Evolutionary conservation across 2,797 vertebrate genomes (phyloP).

Genomic region (Hemibagrus guttatus): DNA sequence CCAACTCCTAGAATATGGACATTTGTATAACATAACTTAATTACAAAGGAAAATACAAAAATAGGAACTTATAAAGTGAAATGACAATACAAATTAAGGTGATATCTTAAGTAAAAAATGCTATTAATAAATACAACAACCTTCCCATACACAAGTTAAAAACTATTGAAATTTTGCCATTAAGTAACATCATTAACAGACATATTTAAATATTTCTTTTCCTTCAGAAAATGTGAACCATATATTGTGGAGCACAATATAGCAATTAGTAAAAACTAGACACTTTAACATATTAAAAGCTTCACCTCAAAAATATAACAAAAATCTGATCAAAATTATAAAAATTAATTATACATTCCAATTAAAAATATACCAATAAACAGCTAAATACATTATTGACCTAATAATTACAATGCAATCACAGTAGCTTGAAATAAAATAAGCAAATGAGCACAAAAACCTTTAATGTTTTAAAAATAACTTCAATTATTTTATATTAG

Average conservation of each 20-base stretch:
- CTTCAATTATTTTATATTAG: constrained; percentile 99
- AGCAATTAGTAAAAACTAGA: constrained; percentile 99
- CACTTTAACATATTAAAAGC: constrained; percentile 99
- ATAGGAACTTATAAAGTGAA: constrained; percentile 99
- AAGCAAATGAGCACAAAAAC: constrained; percentile 99
- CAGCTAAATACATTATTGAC: constrained; percentile 99
- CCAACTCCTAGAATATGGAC: constrained; percentile 99
- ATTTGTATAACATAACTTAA: constrained; percentile 99
- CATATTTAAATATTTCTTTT: constrained; percentile 99
- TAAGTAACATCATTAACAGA: constrained; percentile 99
- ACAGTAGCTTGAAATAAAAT: constrained; percentile 99
- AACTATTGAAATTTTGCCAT: constrained; percentile 99
- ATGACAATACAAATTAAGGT: constrained; percentile 99
- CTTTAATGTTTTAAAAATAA: constrained; percentile 99
- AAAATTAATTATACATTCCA: constrained; percentile 99
- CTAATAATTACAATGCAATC: constrained; percentile 99
- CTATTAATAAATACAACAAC: constrained; percentile 99
- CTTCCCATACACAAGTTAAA: constrained; percentile 99
- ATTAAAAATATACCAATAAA: constrained; percentile 99
- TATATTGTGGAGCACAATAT: constrained; percentile 99
- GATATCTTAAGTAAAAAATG: constrained; percentile 99
- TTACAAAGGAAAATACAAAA: constrained; percentile 99
- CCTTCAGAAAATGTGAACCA: constrained; percentile 99
- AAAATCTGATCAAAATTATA: constrained; percentile 99
- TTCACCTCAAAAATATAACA: constrained; percentile 99